Evolutionary conservation across 1,140 invertebrate species (phyloP), one percentile per base, ranked within the genome.

Genomic region (Chironomus tepperi): DNA sequence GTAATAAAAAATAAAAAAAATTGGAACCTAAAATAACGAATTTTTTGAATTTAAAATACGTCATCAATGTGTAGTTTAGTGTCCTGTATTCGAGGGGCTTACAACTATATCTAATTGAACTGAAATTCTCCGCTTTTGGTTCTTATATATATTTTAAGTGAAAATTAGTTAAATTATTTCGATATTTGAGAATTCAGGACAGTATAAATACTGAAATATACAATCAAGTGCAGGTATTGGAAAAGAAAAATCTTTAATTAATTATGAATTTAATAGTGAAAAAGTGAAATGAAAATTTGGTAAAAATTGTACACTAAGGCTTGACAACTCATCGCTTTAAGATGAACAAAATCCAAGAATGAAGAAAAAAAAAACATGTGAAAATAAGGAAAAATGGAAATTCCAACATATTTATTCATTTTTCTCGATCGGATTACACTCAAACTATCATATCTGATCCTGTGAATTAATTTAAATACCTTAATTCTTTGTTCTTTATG

Each of bases 221-320:
- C 15, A 15, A 70, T 70, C 65, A 70, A 21, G 65, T 16, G 16
- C 16, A 70, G 65, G 65, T 70, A 70, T 19, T 21, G 7, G 1
- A 21, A 6, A 19, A 19, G 19, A 19, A 19, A 19, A 9, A 70
- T 2, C 3, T 18, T 3, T 21, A 10, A 9, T 18, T 15, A 16
- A 70, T 6, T 70, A 16, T 70, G 65, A 70, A 70, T 70, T 70
- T 70, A 18, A 10, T 21, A 70, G 16, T 70, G 65, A 70, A 70
- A 70, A 70, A 18, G n/a, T 19, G 18, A 70, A 70, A 19, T 18
- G 65, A 70, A 70, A 70, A 70, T 19, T 70, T 67, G n/a, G n/a
- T 7, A 16, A 16, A 47, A 12, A 12, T 47, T 57, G 47, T 57
- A 12, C 47, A n/a, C 12, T n/a, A 57, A 57, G 47, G 47, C 47